Evolutionary conservation across 2,888 invertebrate genomes (phyloP).

Genomic region (Spialia ferax): DNA sequence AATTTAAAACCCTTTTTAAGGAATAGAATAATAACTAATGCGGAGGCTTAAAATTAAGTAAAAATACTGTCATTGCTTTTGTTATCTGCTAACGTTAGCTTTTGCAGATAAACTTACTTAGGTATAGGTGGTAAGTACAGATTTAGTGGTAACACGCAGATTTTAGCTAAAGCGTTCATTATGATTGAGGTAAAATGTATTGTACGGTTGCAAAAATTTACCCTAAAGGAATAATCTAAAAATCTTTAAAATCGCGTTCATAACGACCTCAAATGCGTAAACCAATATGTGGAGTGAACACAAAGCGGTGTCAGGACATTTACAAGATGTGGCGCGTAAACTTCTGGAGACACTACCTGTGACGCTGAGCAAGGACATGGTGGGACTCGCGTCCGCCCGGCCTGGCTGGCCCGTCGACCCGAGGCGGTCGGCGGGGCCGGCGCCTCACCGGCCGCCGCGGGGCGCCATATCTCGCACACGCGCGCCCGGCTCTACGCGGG

Average conservation of each 20-base stretch:
- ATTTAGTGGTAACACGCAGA: too few relatives aligned
- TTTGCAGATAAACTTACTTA: conserved; percentile 18
- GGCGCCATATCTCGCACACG: conserved; percentile 77
- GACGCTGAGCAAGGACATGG: conserved; percentile 86
- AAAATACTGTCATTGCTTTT: conserved; percentile 2
- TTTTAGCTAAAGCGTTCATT: too few relatives aligned
- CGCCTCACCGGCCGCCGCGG: conserved; percentile 86
- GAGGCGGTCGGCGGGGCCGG: conserved; percentile 86
- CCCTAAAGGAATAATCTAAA: conserved; percentile 39
- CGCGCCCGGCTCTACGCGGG: conserved; percentile 79
- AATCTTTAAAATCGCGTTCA: conserved; percentile 66
- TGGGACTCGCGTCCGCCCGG: conserved; percentile 72
- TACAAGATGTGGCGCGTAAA: conserved; percentile 54
- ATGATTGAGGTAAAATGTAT: too few relatives aligned
- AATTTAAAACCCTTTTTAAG: too few relatives aligned
- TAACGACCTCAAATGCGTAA: conserved; percentile 67
- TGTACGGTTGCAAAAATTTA: neutral
- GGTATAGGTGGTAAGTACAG: neutral
- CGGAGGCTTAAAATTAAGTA: conserved; percentile 2
- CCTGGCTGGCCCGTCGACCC: conserved; percentile 84
- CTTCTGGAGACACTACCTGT: conserved; percentile 72
- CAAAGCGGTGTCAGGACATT: conserved; percentile 57
- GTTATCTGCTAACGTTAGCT: conserved; percentile 22
- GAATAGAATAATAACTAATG: too few relatives aligned
- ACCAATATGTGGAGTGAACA: conserved; percentile 54